These are phyloP conservation scores for Caenorhabditis zanzibari DNA, from an alignment of 2,888 invertebrate species.

Conservation along the genomic window DNA sequence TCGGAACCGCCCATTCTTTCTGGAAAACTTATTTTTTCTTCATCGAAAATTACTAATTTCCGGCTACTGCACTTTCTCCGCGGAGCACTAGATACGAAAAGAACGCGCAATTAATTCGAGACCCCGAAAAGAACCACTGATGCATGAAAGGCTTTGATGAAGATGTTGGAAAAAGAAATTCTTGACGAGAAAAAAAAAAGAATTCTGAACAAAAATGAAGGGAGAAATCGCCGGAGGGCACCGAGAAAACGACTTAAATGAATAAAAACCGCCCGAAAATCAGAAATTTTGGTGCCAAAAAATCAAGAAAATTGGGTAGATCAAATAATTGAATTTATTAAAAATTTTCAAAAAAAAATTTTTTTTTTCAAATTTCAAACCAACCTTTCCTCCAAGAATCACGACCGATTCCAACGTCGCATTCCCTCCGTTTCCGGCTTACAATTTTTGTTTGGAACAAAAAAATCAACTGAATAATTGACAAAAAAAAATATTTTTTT, in stretches of 20 bases:
- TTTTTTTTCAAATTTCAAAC: not conserved
- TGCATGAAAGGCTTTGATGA: slow-evolving; percentile 28
- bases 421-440: slow-evolving; percentile 57
- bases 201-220: slow-evolving; percentile 3
- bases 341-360: slow-evolving; percentile 5
- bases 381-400: slow-evolving; percentile 26
- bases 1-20: no score
- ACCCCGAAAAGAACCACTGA: slow-evolving; percentile 19
- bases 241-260: slow-evolving; percentile 1
- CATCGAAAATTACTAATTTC: slow-evolving; percentile 11
- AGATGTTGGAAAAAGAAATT: slow-evolving; percentile 5
- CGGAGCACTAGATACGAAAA: not conserved
- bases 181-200: not conserved
- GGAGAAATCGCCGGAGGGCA: slow-evolving; percentile 18
- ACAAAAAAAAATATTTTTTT: not conserved
- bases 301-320: slow-evolving; percentile 2
- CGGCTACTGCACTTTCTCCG: slow-evolving; percentile 30
- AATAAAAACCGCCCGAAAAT: not conserved
- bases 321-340: slow-evolving; percentile 11
- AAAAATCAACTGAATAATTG: not conserved
- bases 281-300: not conserved
- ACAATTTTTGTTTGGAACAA: slow-evolving; percentile 13
- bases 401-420: slow-evolving; percentile 52
- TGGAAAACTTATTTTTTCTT: not conserved
- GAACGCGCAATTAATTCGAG: slow-evolving; percentile 31